Evolutionary conservation across 2,888 invertebrate species (phyloP), one percentile per base, ranked within the genome.

Genomic region (Bugulina stolonifera): DNA sequence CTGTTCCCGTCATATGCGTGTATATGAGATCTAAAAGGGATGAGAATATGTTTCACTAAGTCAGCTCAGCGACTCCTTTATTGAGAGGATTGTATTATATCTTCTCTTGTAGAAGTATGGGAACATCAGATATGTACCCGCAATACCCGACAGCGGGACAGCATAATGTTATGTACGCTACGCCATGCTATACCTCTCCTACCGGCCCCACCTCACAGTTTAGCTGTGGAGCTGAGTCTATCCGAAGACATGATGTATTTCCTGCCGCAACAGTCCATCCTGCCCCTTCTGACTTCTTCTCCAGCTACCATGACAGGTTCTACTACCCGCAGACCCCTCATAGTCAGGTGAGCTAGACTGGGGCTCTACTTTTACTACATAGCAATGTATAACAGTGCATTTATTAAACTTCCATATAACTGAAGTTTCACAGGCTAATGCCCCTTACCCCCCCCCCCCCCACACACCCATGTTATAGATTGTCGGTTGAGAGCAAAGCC

Each of bases 151-250:
- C 32, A 3, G 64, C 14, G 2, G 64, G 64, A 1, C 25, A 22
- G 3, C 64, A 64, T 27, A 64, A 64, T 64, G 32, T 64, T 32
- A 64, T 64, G 64, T 64, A 64, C 32, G 64, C 64, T 32, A 64
- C 64, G 27, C 64, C 64, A 14, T 64, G 32, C 64, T 64, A 64
- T 32, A 1, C 64, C 2, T 10, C 64, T 32, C 2, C 64, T 18
- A 64, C 64, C 25, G 43, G 43, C 43, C 64, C 64, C 5, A 22
- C 27, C 32, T 25, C 64, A 3, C 64, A 64, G 64, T 64, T 64
- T 32, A 27, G 29, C 14, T 64, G 64, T 64, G 64, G 64, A 5
- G 32, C 64, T 5, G 64, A 64, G 27, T 64, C 64, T 32, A 29
- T 64, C 32, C 25, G 64, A 34, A 2, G 64, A 34, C 64, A 64